Evolutionary conservation across 2,888 invertebrate species (phyloP).

Genomic region (Patella depressa): DNA sequence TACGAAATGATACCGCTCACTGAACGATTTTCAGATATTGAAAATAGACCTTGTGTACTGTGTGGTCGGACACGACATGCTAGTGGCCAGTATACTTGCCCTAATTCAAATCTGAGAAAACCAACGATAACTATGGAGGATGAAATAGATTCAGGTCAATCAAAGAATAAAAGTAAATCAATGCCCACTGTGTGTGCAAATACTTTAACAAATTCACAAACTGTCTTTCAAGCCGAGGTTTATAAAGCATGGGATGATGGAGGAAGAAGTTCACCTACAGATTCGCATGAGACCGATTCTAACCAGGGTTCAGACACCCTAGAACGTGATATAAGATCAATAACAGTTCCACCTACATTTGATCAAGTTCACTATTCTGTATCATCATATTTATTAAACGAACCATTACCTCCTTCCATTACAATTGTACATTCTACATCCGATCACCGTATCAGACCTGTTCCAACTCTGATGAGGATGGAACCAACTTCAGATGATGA

Average conservation of each 20-base stretch:
- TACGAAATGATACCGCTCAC: slow-evolving; percentile 31
- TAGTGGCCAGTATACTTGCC: slow-evolving; percentile 24
- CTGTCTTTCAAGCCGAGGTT: slow-evolving; percentile 61
- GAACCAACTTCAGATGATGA: slow-evolving; percentile 15
- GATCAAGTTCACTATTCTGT: slow-evolving; percentile 33
- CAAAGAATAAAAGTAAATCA: slow-evolving; percentile 47
- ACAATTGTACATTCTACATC: slow-evolving; percentile 20
- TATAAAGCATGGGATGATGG: slow-evolving; percentile 59
- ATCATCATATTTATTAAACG: slow-evolving; percentile 19
- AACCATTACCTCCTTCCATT: slow-evolving; percentile 20
- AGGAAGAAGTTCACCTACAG: slow-evolving; percentile 26
- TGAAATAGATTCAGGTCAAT: slow-evolving; percentile 22
- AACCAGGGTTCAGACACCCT: slow-evolving; percentile 36
- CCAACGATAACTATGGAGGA: slow-evolving; percentile 25
- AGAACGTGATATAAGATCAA: slow-evolving; percentile 57
- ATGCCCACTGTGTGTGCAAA: slow-evolving; percentile 47
- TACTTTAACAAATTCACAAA: slow-evolving; percentile 53
- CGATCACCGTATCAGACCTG: slow-evolving; percentile 18
- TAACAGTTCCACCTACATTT: slow-evolving; percentile 45
- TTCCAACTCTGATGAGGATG: slow-evolving; percentile 25
- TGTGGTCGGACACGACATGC: slow-evolving; percentile 41
- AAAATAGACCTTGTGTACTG: slow-evolving; percentile 39
- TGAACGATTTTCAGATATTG: background rate
- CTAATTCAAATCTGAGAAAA: slow-evolving; percentile 31
- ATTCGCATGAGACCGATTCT: slow-evolving; percentile 29